These are phyloP conservation scores for Colistium nudipinnis DNA, from an alignment of 2,113 vertebrate species.

Conservation along the genomic window DNA sequence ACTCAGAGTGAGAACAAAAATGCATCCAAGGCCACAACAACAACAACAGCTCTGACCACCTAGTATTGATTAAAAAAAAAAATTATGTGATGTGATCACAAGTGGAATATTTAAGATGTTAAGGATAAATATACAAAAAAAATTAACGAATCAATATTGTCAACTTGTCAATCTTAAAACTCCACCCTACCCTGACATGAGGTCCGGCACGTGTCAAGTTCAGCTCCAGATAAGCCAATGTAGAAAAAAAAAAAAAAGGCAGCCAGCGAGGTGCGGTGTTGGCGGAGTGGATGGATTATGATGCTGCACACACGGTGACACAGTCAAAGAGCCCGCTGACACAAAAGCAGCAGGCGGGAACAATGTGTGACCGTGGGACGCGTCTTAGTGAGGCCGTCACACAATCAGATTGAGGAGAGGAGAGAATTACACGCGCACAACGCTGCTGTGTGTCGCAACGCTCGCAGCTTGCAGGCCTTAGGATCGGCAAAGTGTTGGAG, in stretches of 20 bases:
- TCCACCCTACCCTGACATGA: not conserved
- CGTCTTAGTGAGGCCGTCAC: constrained; percentile 59
- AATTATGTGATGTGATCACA: too few species aligned
- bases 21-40: too few species aligned
- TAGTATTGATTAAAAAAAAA: too few species aligned
- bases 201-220: not conserved
- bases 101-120: too few species aligned
- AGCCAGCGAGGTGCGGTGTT: not conserved
- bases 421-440: constrained; percentile 44
- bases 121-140: too few species aligned
- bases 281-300: constrained; percentile 35
- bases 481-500: constrained; percentile 6
- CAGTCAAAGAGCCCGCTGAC: constrained; percentile 18
- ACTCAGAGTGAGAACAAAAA: too few species aligned
- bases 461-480: constrained; percentile 26
- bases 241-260: too few species aligned
- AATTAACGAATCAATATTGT: too few species aligned
- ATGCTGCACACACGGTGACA: constrained; percentile 24
- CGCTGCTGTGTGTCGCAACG: constrained; percentile 35
- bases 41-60: too few species aligned
- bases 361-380: constrained; percentile 54
- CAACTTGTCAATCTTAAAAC: too few species aligned
- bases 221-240: constrained; percentile 50
- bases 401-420: constrained; percentile 64
- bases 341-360: constrained; percentile 41